Conservation (phyloP, 1,140 invertebrate genomes). For the Epicauta chinensis region DNA sequence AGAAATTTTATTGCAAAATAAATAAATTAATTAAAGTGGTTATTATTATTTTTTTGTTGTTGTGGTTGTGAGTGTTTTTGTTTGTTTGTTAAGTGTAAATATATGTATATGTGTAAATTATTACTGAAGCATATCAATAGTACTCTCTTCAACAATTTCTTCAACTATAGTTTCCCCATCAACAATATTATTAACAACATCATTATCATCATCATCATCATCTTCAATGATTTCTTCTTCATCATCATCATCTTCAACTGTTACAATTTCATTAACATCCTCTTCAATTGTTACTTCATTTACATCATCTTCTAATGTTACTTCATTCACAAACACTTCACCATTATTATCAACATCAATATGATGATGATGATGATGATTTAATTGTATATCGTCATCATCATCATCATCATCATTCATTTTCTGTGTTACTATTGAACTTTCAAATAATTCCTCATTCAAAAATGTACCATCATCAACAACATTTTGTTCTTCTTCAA, state of each 20-base stretch:
- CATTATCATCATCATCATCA: not conserved
- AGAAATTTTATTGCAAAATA: slow-evolving; percentile 12
- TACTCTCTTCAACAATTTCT: too few relatives aligned
- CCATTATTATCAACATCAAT: slow-evolving; percentile 13
- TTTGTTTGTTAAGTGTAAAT: too few relatives aligned
- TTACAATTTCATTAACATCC: slow-evolving; percentile 21
- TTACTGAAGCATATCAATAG: slow-evolving; percentile 10
- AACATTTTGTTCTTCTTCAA: slow-evolving; percentile 8
- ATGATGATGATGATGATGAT: not conserved
- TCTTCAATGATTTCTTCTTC: slow-evolving; percentile 10
- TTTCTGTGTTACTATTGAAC: slow-evolving; percentile 22
- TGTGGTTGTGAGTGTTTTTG: too few relatives aligned
- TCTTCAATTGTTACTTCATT: slow-evolving; percentile 35
- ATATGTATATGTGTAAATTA: not conserved
- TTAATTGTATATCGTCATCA: too few relatives aligned
- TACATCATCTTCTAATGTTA: slow-evolving; percentile 35
- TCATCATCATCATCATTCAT: too few relatives aligned
- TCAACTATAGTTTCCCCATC: too few relatives aligned
- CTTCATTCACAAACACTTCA: slow-evolving; percentile 35
- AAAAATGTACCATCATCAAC: slow-evolving; percentile 26
- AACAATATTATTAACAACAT: too few relatives aligned
- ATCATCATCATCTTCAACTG: slow-evolving; percentile 2
- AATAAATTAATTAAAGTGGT: slow-evolving; percentile 13
- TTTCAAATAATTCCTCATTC: slow-evolving; percentile 30
- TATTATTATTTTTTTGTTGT: too few relatives aligned